phyloP scores from a whole-genome alignment of 2,797 vertebrate species.

The Neopelma chrysocephalum region DNA sequence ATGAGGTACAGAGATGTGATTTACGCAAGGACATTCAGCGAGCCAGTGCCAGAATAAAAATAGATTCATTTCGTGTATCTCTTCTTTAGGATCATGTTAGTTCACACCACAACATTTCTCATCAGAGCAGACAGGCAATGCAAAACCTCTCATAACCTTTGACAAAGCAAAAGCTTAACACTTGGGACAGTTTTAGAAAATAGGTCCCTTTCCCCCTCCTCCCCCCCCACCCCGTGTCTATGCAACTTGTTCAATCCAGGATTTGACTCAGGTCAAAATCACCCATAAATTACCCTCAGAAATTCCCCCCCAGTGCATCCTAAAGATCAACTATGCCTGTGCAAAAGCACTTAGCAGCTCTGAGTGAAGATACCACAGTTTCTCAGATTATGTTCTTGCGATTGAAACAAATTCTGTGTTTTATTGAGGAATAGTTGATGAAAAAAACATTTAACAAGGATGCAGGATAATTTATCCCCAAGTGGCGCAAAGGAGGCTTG shows the following conservation, averaged over 20 bases:
- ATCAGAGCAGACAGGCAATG: not conserved
- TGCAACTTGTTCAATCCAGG: not conserved
- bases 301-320: not conserved
- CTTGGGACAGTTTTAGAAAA: not conserved
- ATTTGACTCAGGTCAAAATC: not conserved
- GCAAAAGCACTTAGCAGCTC: not conserved
- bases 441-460: not conserved
- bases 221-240: no score
- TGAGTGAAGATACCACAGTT: not conserved
- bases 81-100: not conserved
- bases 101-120: not conserved
- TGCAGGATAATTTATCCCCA: not conserved
- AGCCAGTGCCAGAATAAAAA: constrained; percentile 28
- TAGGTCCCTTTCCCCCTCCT: not conserved
- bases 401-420: not conserved
- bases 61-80: not conserved
- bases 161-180: not conserved
- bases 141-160: not conserved
- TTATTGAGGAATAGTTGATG: not conserved
- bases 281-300: not conserved
- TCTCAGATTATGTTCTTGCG: not conserved
- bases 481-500: not conserved
- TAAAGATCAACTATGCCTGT: not conserved
- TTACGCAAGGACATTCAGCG: constrained; percentile 37
- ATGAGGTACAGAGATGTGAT: not conserved